phyloP scores from a whole-genome alignment of 2,888 invertebrate species.

The Idaea straminata region DNA sequence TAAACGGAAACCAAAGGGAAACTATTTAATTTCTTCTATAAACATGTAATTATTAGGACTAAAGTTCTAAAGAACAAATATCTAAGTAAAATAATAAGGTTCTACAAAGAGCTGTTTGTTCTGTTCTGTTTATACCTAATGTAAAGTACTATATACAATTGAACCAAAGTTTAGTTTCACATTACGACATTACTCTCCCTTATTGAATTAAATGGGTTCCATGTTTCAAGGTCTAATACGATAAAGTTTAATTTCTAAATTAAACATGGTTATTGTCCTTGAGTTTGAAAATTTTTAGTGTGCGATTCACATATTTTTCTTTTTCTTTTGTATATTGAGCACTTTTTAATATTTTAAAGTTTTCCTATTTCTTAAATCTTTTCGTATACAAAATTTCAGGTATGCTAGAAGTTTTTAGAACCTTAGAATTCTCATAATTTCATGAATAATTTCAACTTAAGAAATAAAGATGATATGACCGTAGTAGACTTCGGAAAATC shows the following conservation, averaged over 20 bases:
- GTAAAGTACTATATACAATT: background rate
- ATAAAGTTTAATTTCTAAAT: background rate
- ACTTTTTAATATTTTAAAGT: too few relatives aligned
- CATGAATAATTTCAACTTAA: too few relatives aligned
- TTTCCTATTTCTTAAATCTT: too few relatives aligned
- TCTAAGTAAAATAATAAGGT: background rate
- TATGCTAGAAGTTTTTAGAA: too few relatives aligned
- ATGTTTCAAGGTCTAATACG: background rate
- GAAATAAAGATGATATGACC: too few relatives aligned
- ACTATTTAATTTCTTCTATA: background rate
- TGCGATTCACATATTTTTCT: too few relatives aligned
- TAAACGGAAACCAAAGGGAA: too few relatives aligned
- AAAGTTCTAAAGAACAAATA: background rate
- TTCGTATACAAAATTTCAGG: too few relatives aligned
- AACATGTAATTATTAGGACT: conserved; percentile 3
- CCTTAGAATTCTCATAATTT: too few relatives aligned
- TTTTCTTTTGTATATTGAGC: too few relatives aligned
- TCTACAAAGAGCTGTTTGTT: background rate
- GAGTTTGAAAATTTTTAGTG: background rate
- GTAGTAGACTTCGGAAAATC: too few relatives aligned
- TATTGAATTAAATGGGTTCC: background rate
- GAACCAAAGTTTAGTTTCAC: background rate
- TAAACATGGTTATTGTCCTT: background rate
- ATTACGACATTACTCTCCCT: background rate
- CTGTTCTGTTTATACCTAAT: background rate